A percentile compares a stretch with the other conserved stretches of the same genome.
Conservation (phyloP, 53 echinoderm and acorn worm genomes). For the Echinarachnius parma region DNA sequence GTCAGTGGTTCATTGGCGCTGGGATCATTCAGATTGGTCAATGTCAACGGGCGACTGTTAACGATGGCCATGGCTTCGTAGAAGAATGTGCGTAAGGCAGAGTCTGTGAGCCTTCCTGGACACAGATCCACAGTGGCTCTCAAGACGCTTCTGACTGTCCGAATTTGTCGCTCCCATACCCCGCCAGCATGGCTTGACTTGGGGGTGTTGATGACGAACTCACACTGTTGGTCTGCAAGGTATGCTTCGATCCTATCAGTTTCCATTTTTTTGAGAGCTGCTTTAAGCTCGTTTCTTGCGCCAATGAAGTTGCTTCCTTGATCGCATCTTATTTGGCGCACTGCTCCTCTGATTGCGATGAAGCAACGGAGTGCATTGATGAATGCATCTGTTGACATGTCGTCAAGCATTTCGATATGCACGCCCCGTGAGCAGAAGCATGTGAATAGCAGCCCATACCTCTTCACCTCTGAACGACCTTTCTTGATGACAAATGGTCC, state of each 20-base stretch:
- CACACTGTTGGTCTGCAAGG: slow-evolving; percentile 52
- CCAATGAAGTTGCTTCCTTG: slow-evolving; percentile 59
- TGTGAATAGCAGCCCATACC: slow-evolving; percentile 52
- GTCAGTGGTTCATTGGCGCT: slow-evolving; percentile 40
- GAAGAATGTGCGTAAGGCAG: slow-evolving; percentile 48
- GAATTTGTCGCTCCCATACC: slow-evolving; percentile 71
- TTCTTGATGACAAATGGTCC: slow-evolving; percentile 49
- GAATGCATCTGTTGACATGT: slow-evolving; percentile 53
- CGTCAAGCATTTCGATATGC: slow-evolving; percentile 50
- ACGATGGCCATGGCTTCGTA: slow-evolving; percentile 59
- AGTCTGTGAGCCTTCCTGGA: slow-evolving; percentile 50
- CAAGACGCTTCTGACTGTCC: slow-evolving; percentile 37
- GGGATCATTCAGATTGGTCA: slow-evolving; percentile 24
- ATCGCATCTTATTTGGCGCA: slow-evolving; percentile 46
- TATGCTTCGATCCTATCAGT: slow-evolving; percentile 30
- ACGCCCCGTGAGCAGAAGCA: slow-evolving; percentile 50
- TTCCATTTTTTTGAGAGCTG: slow-evolving; percentile 38
- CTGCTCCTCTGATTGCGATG: slow-evolving; percentile 53
- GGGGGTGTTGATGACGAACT: slow-evolving; percentile 62
- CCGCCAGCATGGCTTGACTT: slow-evolving; percentile 64
- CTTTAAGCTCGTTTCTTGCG: slow-evolving; percentile 43
- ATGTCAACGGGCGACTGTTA: slow-evolving; percentile 31
- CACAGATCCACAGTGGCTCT: slow-evolving; percentile 43
- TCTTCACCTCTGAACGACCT: slow-evolving; percentile 48
- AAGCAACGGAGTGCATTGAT: slow-evolving; percentile 56